Conservation (phyloP, 2,113 vertebrate species). For the Peromyscus leucopus region DNA sequence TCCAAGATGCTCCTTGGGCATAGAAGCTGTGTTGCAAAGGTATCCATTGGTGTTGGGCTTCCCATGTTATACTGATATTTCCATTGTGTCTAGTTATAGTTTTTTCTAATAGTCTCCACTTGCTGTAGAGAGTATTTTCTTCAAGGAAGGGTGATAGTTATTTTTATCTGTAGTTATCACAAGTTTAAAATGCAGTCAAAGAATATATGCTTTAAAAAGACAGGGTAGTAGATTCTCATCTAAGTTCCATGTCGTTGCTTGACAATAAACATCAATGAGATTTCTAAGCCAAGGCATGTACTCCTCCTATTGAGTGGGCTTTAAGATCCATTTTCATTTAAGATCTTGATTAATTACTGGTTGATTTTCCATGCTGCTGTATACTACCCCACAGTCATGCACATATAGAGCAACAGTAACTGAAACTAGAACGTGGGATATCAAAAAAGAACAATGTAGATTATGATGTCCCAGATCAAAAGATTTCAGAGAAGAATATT, state of each 20-base stretch:
- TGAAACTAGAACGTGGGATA: background rate
- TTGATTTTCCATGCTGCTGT: background rate
- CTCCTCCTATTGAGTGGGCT: background rate
- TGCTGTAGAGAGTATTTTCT: no score
- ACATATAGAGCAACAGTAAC: background rate
- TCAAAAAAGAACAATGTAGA: background rate
- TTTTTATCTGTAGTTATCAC: background rate
- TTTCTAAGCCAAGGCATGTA: background rate
- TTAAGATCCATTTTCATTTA: background rate
- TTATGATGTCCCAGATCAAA: background rate
- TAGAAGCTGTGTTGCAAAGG: no score
- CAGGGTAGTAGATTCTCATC: no score
- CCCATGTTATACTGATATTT: no score
- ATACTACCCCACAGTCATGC: background rate
- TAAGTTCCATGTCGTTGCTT: no score
- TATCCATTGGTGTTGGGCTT: no score
- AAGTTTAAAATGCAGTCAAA: background rate
- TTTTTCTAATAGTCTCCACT: no score
- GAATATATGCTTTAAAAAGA: background rate
- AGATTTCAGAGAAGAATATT: background rate
- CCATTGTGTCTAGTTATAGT: no score
- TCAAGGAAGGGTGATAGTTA: background rate
- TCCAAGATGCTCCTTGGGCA: no score
- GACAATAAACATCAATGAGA: no score
- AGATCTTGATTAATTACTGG: background rate